Conservation (phyloP, 53 echinoderm and acorn worm genomes). For the Paracentrotus lividus region DNA sequence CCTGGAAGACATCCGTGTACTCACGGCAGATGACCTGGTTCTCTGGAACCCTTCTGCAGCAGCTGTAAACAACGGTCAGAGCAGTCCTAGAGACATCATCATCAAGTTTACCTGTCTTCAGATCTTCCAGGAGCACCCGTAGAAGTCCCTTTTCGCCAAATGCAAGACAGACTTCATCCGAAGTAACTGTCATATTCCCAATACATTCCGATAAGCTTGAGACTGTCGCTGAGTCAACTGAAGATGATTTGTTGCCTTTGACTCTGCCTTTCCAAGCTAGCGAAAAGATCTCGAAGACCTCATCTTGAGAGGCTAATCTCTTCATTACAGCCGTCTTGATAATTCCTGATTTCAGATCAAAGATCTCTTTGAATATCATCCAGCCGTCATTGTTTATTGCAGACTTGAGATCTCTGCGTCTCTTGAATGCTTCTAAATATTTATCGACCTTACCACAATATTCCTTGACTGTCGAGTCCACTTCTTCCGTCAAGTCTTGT, state of each 20-base stretch:
- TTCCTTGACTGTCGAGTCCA: not conserved
- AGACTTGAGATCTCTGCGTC: not conserved
- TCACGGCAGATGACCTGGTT: too few species aligned
- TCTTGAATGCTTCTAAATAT: constrained; percentile 2
- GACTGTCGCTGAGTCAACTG: not conserved
- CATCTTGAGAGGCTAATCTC: not conserved
- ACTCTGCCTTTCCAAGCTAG: not conserved
- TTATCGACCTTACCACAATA: constrained; percentile 5
- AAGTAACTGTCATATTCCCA: not conserved
- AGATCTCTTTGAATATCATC: constrained; percentile 11
- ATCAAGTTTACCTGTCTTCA: not conserved
- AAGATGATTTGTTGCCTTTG: not conserved
- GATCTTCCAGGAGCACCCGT: not conserved
- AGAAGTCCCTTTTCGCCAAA: not conserved
- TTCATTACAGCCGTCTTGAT: not conserved
- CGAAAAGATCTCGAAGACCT: not conserved
- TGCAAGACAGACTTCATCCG: not conserved
- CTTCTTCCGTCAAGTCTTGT: not conserved
- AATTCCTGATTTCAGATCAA: not conserved
- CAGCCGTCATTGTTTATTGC: not conserved
- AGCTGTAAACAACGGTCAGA: constrained; percentile 11
- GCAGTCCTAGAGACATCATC: not conserved
- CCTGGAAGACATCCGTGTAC: too few species aligned
- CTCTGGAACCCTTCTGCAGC: constrained; percentile 48
- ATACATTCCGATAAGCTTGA: not conserved